Conservation (phyloP, 2,797 vertebrate genomes). For the Sebastes melanostomus region DNA sequence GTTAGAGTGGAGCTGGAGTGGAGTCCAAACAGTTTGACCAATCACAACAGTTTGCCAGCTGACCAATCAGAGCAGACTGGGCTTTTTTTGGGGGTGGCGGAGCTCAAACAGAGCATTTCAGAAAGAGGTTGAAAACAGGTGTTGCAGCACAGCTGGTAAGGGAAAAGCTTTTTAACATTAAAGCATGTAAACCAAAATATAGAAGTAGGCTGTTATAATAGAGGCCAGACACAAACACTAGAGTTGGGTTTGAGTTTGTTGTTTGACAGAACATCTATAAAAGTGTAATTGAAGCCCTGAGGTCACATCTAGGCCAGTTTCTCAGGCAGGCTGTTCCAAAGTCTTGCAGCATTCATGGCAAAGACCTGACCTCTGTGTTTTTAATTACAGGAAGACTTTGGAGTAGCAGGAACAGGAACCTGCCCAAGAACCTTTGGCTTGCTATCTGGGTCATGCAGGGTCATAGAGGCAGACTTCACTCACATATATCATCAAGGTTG, state of each 20-base stretch:
- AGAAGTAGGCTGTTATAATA: not conserved
- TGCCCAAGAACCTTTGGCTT: slow-evolving; percentile 19
- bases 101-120: too few species aligned
- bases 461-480: slow-evolving; percentile 72
- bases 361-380: slow-evolving; percentile 19
- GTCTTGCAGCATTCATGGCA: slow-evolving; percentile 5
- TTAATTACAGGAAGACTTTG: slow-evolving; percentile 12
- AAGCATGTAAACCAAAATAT: too few species aligned
- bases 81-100: too few species aligned
- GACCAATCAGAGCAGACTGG: too few species aligned
- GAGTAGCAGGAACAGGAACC: slow-evolving; percentile 14
- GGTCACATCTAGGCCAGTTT: slow-evolving; percentile 14
- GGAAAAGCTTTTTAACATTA: too few species aligned
- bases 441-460: not conserved
- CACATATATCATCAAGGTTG: slow-evolving; percentile 96
- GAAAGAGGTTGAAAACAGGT: too few species aligned
- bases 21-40: too few species aligned
- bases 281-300: slow-evolving; percentile 7
- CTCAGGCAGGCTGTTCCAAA: slow-evolving; percentile 10
- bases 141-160: too few species aligned
- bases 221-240: not conserved
- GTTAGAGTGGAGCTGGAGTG: too few species aligned
- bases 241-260: not conserved
- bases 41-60: too few species aligned
- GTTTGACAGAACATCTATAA: not conserved